Percentiles rank a stretch among this genome's conserved stretches.
These are phyloP conservation scores for Luperina testacea DNA, from an alignment of 2,888 invertebrate genomes.

Conservation along the genomic window DNA sequence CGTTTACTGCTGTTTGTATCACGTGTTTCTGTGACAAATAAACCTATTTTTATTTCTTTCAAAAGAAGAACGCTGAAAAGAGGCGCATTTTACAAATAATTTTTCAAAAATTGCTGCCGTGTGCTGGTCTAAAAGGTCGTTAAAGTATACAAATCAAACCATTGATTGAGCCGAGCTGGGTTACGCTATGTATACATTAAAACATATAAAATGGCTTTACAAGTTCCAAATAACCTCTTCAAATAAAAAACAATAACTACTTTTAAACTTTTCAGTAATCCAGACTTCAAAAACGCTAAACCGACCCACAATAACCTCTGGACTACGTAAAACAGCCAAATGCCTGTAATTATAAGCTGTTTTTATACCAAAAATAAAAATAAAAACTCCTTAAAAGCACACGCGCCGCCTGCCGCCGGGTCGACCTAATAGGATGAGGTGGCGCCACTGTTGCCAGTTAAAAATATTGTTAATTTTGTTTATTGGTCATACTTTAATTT, in stretches of 20 bases:
- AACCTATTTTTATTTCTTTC: too few relatives aligned
- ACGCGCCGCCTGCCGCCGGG: constrained; percentile 79
- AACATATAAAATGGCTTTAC: not conserved
- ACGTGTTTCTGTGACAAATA: too few relatives aligned
- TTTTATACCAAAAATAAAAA: constrained; percentile 77
- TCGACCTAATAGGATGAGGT: constrained; percentile 43
- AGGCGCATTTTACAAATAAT: not conserved
- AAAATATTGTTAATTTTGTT: constrained; percentile 52
- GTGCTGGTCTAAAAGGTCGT: not conserved
- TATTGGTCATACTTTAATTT: constrained; percentile 49
- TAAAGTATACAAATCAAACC: too few relatives aligned
- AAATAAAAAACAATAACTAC: constrained; percentile 5
- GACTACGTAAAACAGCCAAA: constrained; percentile 84
- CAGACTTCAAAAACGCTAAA: constrained; percentile 65
- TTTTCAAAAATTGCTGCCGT: not conserved
- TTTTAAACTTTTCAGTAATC: constrained; percentile 45
- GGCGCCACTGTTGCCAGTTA: constrained; percentile 64
- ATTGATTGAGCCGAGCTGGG: not conserved
- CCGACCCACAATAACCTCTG: constrained; percentile 85
- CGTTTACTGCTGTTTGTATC: too few relatives aligned
- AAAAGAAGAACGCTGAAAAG: not conserved
- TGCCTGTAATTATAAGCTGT: constrained; percentile 85
- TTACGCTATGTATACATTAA: not conserved
- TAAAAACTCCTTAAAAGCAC: constrained; percentile 82
- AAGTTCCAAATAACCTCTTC: not conserved